These are phyloP conservation scores for Anoncus sp. DNA, from an alignment of 2,888 invertebrate species.

Conservation along the genomic window DNA sequence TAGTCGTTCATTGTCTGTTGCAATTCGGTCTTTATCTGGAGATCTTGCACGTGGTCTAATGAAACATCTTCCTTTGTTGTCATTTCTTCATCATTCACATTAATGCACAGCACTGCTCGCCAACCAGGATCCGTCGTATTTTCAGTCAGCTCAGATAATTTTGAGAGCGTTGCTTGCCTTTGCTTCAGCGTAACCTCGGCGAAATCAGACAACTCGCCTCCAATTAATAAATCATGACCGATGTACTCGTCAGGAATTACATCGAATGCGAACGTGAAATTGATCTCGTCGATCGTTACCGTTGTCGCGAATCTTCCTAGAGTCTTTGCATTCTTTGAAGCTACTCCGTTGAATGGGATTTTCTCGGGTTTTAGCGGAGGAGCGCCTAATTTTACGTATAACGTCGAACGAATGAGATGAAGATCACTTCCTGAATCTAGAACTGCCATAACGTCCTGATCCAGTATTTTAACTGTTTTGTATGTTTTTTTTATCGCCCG, in stretches of 20 bases:
- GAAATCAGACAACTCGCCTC: neutral
- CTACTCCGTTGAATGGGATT: neutral
- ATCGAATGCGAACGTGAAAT: neutral
- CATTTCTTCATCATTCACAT: neutral
- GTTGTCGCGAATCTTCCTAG: neutral
- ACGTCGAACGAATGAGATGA: neutral
- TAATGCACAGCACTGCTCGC: neutral
- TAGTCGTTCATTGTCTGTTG: no score
- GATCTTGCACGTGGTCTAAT: no score
- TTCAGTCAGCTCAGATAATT: no score
- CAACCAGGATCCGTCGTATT: neutral
- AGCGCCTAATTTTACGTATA: neutral
- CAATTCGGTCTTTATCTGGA: no score
- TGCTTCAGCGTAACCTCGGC: neutral
- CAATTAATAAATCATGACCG: no score
- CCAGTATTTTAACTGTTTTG: neutral
- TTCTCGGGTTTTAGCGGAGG: neutral
- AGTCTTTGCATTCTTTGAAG: neutral
- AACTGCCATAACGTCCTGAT: neutral
- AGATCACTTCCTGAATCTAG: slow-evolving; percentile 2
- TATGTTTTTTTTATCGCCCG: neutral
- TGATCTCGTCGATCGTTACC: neutral
- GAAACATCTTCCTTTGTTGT: no score
- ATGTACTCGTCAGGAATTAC: neutral
- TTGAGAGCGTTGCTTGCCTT: neutral